Base-by-base conservation (phyloP, 2,888 invertebrate genomes). In the Pyrocoelia pectoralis region DNA sequence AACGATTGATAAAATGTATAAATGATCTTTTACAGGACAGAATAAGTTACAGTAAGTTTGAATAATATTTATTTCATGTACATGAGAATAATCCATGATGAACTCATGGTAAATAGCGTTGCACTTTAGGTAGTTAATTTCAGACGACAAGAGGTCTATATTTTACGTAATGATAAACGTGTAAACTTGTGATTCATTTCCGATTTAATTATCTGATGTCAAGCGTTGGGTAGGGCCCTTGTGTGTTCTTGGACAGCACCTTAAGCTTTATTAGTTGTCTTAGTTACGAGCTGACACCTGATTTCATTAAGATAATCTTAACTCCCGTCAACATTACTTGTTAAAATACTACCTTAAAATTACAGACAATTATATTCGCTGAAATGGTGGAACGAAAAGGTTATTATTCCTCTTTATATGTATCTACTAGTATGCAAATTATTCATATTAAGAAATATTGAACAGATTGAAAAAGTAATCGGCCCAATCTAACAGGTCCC, bases 301-400 rank as follows among this genome's bases (percentile, higher is more conserved):
- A 67, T 67, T 67, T 65, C 67, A 67, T 67, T 67, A 67, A 67
- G 67, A 67, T 67, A 67, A 65, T 61, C 56, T 41, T 40, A 51
- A 41, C 59, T 46, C 57, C 61, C 46, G 56, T 17, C 24, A 24
- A 29, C 12, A 10, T 29, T 28, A 14, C 50, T 14, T 13, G 29
- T 52, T 52, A 28, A 52, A 52, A 52, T 33, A 29, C 33, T 14
- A 29, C 29, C 17, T 15, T 14, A 13, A 52, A 52, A 52, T 52
- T 52, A 52, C 28, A 29, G 28, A 28, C 52, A 52, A 52, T 52
- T 52, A 52, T n/a, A 33, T 29, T 13, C 38, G 38, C 28, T n/a
- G 14, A 52, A 52, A 38, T 61, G 50, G 53, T 58, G 46, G 46
- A 46, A 48, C 52, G 59, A 56, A 58, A 66, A 59, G 61, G 54